These are phyloP conservation scores for Chloropsis hardwickii DNA, from an alignment of 2,113 vertebrate genomes.

Conservation along the genomic window DNA sequence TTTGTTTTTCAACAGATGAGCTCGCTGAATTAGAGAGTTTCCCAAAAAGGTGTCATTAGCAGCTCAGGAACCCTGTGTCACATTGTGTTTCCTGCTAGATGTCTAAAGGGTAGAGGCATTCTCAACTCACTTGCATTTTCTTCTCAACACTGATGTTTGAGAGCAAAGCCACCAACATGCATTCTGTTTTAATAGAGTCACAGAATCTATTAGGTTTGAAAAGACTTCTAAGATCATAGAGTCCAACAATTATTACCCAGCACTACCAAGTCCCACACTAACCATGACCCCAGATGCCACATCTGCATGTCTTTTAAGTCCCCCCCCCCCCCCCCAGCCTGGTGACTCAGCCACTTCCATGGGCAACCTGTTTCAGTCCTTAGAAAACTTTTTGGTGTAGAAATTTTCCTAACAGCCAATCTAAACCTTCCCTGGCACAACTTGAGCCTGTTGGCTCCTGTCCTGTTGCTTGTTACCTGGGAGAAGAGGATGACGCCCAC, in stretches of 20 bases:
- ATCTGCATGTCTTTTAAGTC: rapidly evolving
- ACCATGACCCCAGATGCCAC: not conserved
- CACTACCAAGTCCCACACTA: not conserved
- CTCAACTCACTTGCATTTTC: not conserved
- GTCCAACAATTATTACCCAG: not conserved
- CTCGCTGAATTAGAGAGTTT: not conserved
- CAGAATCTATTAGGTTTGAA: not conserved
- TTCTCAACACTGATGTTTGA: not conserved
- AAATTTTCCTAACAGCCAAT: not conserved
- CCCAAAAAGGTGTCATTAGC: not conserved
- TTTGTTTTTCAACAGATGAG: not conserved
- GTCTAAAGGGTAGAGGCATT: not conserved
- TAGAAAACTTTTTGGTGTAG: not conserved
- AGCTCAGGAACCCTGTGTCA: not conserved
- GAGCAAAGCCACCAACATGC: not conserved
- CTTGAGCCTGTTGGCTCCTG: not conserved
- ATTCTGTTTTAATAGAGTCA: not conserved
- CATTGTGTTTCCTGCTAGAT: not conserved
- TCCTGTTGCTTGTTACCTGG: not conserved
- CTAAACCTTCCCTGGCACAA: not conserved
- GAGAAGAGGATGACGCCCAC: not conserved
- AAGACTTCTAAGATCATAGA: rapidly evolving
- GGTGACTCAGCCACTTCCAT: not conserved
- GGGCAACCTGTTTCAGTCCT: not conserved
- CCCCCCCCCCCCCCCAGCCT: rapidly evolving